Evolutionary conservation across 2,797 vertebrate species (phyloP).

Genomic region (Meriones psammophilus): DNA sequence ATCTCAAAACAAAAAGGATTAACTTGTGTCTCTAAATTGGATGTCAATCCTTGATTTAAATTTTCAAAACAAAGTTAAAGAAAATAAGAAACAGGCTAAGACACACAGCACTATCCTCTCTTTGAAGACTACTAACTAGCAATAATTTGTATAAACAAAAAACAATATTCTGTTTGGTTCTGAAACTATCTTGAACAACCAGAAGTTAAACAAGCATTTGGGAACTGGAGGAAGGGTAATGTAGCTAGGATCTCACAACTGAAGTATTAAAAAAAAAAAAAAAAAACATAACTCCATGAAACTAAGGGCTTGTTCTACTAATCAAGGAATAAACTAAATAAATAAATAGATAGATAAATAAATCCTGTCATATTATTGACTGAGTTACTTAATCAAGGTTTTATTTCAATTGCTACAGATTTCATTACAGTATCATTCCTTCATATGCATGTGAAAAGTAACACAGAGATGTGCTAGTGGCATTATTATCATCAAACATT

Average conservation of each 20-base stretch:
- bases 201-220: background rate
- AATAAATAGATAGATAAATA: too few relatives aligned
- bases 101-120: background rate
- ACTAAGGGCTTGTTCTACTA: slow-evolving; percentile 36
- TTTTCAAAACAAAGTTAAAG: slow-evolving; percentile 39
- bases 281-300: background rate
- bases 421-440: too few relatives aligned
- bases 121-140: background rate
- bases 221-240: too few relatives aligned
- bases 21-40: slow-evolving; percentile 26
- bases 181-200: slow-evolving; percentile 58
- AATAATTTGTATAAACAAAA: slow-evolving; percentile 16
- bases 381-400: too few relatives aligned
- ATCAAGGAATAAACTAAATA: background rate
- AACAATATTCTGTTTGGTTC: slow-evolving; percentile 5
- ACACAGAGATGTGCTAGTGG: too few relatives aligned
- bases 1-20: background rate
- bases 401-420: too few relatives aligned
- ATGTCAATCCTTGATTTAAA: slow-evolving; percentile 35
- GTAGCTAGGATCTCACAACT: slow-evolving; percentile 18
- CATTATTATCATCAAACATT: too few relatives aligned
- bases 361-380: too few relatives aligned
- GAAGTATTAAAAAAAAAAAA: background rate
- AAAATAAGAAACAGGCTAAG: background rate
- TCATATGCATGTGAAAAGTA: too few relatives aligned